Conservation (phyloP, 2,113 vertebrate genomes). For the Dicentrarchus labrax region DNA sequence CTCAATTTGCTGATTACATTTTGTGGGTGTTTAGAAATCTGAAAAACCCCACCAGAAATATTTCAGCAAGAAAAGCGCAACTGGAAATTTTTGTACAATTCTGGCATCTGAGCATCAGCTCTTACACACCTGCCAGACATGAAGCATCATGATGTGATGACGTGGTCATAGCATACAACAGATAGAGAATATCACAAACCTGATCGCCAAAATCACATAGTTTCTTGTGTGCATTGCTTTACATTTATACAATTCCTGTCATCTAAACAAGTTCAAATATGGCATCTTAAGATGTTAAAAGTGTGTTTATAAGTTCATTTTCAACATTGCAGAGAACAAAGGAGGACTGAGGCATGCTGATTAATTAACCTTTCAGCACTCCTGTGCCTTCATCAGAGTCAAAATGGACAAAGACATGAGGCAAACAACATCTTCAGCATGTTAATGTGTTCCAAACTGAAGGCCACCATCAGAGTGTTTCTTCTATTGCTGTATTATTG, state of each 20-base stretch:
- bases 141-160: background rate
- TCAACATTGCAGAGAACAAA: too few species aligned
- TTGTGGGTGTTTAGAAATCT: slow-evolving; percentile 3
- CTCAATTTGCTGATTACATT: slow-evolving; percentile 32
- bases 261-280: background rate
- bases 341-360: too few species aligned
- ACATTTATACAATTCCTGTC: too few species aligned
- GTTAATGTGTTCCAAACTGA: too few species aligned
- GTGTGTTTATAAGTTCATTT: background rate
- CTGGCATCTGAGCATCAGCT: background rate
- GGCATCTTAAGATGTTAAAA: background rate
- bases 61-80: slow-evolving; percentile 6
- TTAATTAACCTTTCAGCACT: too few species aligned
- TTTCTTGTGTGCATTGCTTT: too few species aligned
- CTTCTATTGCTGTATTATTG: too few species aligned
- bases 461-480: too few species aligned
- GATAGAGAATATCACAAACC: background rate
- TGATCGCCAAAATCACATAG: too few species aligned
- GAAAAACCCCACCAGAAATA: background rate
- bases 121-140: background rate
- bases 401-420: too few species aligned
- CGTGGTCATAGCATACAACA: background rate
- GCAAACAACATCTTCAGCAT: too few species aligned
- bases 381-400: too few species aligned
- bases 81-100: background rate